Conservation (phyloP, 2,113 vertebrate genomes). For the Myrmophylax atrothorax region DNA sequence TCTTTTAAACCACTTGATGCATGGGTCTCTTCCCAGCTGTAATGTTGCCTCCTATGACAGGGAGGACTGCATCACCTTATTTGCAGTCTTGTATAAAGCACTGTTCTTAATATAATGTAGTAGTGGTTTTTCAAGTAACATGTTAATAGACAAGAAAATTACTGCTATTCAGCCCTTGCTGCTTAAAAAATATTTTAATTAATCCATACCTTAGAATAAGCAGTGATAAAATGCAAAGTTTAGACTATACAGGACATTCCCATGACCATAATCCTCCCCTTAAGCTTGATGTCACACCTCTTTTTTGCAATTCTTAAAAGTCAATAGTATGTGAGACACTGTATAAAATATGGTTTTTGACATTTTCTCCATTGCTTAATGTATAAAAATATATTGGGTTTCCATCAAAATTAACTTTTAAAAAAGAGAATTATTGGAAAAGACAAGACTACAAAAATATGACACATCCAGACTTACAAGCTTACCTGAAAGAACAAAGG, state of each 20-base stretch:
- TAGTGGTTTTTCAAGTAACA: not conserved
- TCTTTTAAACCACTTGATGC: not conserved
- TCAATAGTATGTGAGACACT: not conserved
- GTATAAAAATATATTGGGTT: conserved; percentile 63
- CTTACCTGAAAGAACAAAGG: conserved; percentile 18
- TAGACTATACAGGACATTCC: not conserved
- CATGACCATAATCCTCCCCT: conserved; percentile 7
- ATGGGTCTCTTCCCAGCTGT: not conserved
- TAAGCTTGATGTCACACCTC: not conserved
- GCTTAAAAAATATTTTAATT: conserved; percentile 73
- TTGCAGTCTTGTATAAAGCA: not conserved
- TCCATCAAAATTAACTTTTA: conserved; percentile 42
- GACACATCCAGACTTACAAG: not conserved
- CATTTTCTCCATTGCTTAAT: not conserved
- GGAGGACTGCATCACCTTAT: not conserved
- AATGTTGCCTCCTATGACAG: not conserved
- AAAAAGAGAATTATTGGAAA: conserved; percentile 32
- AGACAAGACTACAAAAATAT: conserved; percentile 39
- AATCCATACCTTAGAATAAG: not conserved
- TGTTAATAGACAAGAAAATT: not conserved
- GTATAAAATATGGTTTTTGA: conserved; percentile 46
- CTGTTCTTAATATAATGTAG: not conserved
- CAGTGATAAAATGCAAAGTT: conserved; percentile 18
- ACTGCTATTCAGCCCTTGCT: conserved; percentile 6
- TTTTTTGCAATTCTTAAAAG: not conserved